Evolutionary conservation across 2,797 vertebrate species (phyloP), one percentile per base, ranked within the genome.

Genomic region (Silurus aristotelis): DNA sequence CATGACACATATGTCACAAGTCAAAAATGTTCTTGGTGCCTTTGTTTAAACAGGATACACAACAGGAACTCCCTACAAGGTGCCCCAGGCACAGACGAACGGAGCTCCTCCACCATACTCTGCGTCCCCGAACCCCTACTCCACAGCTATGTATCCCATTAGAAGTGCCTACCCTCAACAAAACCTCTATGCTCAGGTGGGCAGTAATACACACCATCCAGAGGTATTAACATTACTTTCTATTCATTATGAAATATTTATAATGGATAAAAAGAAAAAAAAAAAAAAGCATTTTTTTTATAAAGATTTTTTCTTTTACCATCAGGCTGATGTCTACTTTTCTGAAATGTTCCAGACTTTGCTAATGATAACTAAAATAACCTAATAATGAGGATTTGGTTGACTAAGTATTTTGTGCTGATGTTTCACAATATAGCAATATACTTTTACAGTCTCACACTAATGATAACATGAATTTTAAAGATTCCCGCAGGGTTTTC

Each of bases 111-210:
- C 98, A 83, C 98, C 98, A 31, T 99, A 99, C 93, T 98, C 98
- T 70, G 97, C 98, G 0, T 98, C 97, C 58, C 98, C 98, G 2
- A 98, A 96, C 85, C 98, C 98, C 0, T 99, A 99, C 94, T 98
- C 96, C 19, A 98, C 98, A 60, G 97, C 98, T 82, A 98, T 99
- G 98, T 99, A 99, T 93, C 98, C 98, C 81, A 99, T 99, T 94
- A 96, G 98, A 97, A 99, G 98, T 99, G 98, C 98, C 97, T 99
- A 99, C 91, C 98, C 98, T 88, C 98, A 99, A 97, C 98, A 99
- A 95, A 99, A 98, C 94, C 92, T 99, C 88, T 99, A 98, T 90
- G 94, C 98, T 93, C 98, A 99, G 97, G 98, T 99, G 94, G 84
- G 94, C 15, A 19, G 22, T 3, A 3, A 60, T 61, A 10, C 12